Evolutionary conservation across 2,888 invertebrate genomes (phyloP).

Genomic region (Pollenia angustigena): DNA sequence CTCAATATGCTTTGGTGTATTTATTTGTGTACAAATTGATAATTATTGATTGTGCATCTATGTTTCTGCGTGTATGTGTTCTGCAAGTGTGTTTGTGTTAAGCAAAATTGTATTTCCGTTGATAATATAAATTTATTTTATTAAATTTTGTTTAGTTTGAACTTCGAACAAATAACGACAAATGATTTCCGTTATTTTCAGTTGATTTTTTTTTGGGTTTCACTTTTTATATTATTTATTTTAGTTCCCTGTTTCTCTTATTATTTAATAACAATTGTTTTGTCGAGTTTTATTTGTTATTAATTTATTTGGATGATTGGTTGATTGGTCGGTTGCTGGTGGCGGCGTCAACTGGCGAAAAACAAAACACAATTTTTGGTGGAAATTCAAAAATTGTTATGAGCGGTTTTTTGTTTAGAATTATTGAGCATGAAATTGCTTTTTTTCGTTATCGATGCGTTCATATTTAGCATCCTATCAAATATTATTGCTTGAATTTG

Average conservation of each 20-base stretch:
- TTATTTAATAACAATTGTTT: slow-evolving; percentile 35
- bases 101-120: slow-evolving; percentile 27
- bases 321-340: slow-evolving; percentile 33
- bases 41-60: background rate
- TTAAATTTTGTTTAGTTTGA: slow-evolving; percentile 11
- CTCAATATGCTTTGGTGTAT: no score
- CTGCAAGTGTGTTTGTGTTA: background rate
- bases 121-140: slow-evolving; percentile 38
- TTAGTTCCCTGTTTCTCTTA: background rate
- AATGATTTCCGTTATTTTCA: slow-evolving; percentile 61
- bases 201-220: slow-evolving; percentile 1
- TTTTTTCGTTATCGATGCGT: slow-evolving; percentile 11
- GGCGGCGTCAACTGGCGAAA: background rate
- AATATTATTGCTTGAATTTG: slow-evolving; percentile 13
- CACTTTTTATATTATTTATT: background rate
- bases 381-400: slow-evolving; percentile 3
- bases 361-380: background rate
- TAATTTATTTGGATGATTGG: slow-evolving; percentile 50
- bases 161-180: slow-evolving; percentile 51
- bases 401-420: slow-evolving; percentile 38
- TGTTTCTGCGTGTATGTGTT: background rate
- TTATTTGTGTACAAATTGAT: background rate
- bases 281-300: slow-evolving; percentile 5
- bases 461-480: background rate
- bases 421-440: slow-evolving; percentile 52